Conservation (phyloP, 1,140 invertebrate genomes). For the Panagrolaimus sp. region DNA sequence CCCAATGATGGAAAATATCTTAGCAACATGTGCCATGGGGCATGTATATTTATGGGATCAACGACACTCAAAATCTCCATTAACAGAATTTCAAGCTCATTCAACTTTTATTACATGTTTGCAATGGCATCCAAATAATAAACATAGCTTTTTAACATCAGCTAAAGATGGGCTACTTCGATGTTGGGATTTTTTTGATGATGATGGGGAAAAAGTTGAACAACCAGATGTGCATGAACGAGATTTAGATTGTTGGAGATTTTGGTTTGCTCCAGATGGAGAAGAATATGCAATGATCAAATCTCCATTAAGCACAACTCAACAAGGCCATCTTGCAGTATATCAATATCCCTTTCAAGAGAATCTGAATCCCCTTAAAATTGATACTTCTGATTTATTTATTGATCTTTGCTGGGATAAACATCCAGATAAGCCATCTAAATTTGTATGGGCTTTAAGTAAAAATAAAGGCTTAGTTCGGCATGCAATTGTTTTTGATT, state of each 20-base stretch:
- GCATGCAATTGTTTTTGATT: slow-evolving; percentile 37
- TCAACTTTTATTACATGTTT: background rate
- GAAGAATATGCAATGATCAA: slow-evolving; percentile 30
- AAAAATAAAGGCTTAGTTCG: slow-evolving; percentile 27
- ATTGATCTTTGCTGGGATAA: slow-evolving; percentile 24
- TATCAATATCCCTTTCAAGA: slow-evolving; percentile 13
- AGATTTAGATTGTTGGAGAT: slow-evolving; percentile 12
- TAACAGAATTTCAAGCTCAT: slow-evolving; percentile 4
- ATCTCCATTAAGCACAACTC: slow-evolving; percentile 16
- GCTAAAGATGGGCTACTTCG: slow-evolving; percentile 24
- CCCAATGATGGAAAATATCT: background rate
- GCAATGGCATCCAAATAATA: slow-evolving; percentile 4
- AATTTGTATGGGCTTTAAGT: slow-evolving; percentile 35
- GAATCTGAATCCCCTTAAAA: slow-evolving; percentile 9
- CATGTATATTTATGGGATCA: slow-evolving; percentile 26
- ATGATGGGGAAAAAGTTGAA: background rate
- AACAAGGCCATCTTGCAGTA: background rate
- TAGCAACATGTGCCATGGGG: background rate
- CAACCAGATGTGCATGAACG: slow-evolving; percentile 7
- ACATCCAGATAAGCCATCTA: slow-evolving; percentile 20
- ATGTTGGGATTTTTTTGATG: slow-evolving; percentile 27
- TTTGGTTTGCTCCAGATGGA: slow-evolving; percentile 30
- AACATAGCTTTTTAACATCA: slow-evolving; percentile 30
- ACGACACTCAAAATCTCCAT: slow-evolving; percentile 28
- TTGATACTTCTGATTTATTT: slow-evolving; percentile 6